Evolutionary conservation across 1,140 invertebrate species (phyloP).

Genomic region (Drosophila teissieri): DNA sequence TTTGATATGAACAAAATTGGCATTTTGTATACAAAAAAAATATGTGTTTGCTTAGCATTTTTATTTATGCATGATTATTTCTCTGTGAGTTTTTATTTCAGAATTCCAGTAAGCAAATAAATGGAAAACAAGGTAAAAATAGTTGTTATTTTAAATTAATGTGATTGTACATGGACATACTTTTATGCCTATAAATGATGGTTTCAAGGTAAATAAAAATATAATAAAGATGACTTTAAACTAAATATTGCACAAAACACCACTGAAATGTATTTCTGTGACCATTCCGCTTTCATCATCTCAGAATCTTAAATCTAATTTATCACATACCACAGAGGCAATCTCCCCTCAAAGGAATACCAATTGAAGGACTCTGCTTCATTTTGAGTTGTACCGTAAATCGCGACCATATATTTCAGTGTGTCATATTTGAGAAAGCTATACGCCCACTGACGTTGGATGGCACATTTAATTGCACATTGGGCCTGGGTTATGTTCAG

Average conservation of each 20-base stretch:
- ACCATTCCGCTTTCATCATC: not conserved
- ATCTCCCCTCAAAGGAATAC: constrained; percentile 1
- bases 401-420: constrained; percentile 32
- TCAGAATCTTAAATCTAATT: not conserved
- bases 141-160: not conserved
- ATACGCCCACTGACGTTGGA: constrained; percentile 18
- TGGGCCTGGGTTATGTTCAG: constrained; percentile 63
- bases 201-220: not conserved
- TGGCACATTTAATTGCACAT: constrained; percentile 73
- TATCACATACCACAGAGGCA: not conserved
- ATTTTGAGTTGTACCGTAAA: constrained; percentile 25
- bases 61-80: not conserved
- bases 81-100: not conserved
- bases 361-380: not conserved
- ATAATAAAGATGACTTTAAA: not conserved
- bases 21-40: too few relatives aligned
- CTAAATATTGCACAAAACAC: not conserved
- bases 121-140: not conserved
- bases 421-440: constrained; percentile 40
- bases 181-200: not conserved
- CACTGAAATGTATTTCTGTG: not conserved
- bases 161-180: not conserved
- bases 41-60: too few relatives aligned
- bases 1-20: too few relatives aligned
- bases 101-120: not conserved